These are phyloP conservation scores for Heteropelma amictum DNA, from an alignment of 2,888 invertebrate species.

Conservation along the genomic window DNA sequence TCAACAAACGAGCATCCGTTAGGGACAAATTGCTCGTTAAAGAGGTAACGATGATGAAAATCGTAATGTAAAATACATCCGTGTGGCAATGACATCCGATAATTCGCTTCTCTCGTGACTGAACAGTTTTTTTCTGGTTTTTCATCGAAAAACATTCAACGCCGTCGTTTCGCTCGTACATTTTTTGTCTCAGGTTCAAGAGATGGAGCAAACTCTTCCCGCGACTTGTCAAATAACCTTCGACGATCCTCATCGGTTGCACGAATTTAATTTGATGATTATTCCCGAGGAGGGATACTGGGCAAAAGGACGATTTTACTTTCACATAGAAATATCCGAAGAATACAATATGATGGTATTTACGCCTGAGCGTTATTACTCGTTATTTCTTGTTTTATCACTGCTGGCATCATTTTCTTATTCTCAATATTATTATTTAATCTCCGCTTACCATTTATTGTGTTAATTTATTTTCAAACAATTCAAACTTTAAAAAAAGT, in stretches of 20 bases:
- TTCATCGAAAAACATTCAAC: neutral
- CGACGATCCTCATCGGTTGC: constrained; percentile 89
- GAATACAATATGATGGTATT: constrained; percentile 98
- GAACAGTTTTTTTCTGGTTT: neutral
- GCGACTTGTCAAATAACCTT: constrained; percentile 88
- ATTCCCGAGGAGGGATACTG: constrained; percentile 93
- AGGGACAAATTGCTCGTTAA: constrained; percentile 89
- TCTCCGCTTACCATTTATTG: neutral
- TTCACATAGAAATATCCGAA: constrained; percentile 91
- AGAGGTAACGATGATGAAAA: constrained; percentile 81
- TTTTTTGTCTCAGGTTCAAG: constrained; percentile 80
- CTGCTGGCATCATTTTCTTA: too few relatives aligned
- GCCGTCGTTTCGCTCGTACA: neutral
- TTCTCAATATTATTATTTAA: neutral
- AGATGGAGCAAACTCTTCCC: constrained; percentile 92
- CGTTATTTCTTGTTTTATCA: too few relatives aligned
- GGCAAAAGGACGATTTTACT: constrained; percentile 92
- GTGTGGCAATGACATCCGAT: too few relatives aligned
- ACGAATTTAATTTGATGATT: constrained; percentile 88
- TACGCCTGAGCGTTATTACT: too few relatives aligned
- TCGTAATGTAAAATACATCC: neutral
- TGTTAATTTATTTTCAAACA: neutral
- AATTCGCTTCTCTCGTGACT: too few relatives aligned
- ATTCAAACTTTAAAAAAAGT: neutral
- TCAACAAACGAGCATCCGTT: constrained; percentile 84